Evolutionary conservation across 2,113 vertebrate species (phyloP).

Genomic region (Bettongia penicillata): DNA sequence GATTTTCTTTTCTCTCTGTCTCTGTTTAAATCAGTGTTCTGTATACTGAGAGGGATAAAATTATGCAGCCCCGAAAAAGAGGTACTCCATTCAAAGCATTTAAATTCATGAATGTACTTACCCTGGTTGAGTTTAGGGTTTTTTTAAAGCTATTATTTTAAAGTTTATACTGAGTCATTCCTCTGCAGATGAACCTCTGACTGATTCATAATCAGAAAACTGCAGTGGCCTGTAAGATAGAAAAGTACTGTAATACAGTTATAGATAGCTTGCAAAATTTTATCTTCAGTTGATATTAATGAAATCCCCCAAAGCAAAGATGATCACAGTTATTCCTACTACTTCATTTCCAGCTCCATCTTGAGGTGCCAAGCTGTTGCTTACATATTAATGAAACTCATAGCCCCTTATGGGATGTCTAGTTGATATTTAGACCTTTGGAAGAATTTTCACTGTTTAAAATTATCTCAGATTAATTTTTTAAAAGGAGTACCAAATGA

Average conservation of each 20-base stretch:
- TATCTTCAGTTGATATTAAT: background rate
- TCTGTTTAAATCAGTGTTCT: background rate
- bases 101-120: background rate
- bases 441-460: background rate
- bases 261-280: slow-evolving; percentile 54
- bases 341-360: background rate
- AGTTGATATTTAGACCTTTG: background rate
- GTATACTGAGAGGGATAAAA: background rate
- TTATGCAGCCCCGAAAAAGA: background rate
- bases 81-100: background rate
- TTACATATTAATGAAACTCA: slow-evolving; percentile 26
- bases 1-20: background rate
- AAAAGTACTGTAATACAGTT: slow-evolving; percentile 65
- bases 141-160: slow-evolving; percentile 71
- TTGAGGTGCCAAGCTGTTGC: slow-evolving; percentile 16
- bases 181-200: slow-evolving; percentile 83
- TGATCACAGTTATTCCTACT: background rate
- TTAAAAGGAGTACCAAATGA: slow-evolving; percentile 54
- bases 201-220: slow-evolving; percentile 79
- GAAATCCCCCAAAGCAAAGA: background rate
- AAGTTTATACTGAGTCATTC: slow-evolving; percentile 88
- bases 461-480: slow-evolving; percentile 34
- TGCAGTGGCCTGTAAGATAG: slow-evolving; percentile 78
- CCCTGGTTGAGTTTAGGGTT: background rate
- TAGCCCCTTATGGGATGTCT: background rate